Conservation (phyloP, 2,113 vertebrate species). For the Maccullochella peelii region DNA sequence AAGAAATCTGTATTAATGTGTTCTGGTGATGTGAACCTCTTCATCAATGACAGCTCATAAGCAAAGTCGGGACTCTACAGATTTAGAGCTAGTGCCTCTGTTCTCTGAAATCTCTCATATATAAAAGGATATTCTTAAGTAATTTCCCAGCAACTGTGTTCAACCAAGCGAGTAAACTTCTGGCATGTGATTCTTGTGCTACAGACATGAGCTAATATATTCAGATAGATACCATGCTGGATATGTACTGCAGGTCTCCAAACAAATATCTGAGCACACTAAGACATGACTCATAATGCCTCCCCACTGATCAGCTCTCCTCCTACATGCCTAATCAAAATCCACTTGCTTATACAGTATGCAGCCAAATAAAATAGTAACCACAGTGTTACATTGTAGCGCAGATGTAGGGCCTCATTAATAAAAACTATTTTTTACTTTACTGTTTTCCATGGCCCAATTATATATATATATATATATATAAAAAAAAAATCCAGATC, state of each 20-base stretch:
- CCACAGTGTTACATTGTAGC: not conserved
- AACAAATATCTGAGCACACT: conserved; percentile 23
- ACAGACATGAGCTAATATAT: conserved; percentile 22
- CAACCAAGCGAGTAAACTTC: not conserved
- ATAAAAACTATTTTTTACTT: conserved; percentile 8
- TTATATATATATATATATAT: too few species aligned
- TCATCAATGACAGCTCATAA: not conserved
- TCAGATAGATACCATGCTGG: not conserved
- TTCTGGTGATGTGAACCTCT: conserved; percentile 9
- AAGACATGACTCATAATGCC: not conserved
- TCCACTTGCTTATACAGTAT: not conserved
- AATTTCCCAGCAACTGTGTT: not conserved
- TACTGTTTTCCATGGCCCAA: conserved; percentile 3
- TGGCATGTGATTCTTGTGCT: not conserved
- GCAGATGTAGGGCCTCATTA: conserved; percentile 13
- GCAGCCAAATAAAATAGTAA: conserved; percentile 21
- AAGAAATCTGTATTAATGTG: not conserved
- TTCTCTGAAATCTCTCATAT: not conserved
- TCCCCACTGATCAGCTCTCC: conserved; percentile 1
- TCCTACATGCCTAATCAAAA: conserved; percentile 9
- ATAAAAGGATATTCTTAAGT: not conserved
- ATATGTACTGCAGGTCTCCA: conserved; percentile 17
- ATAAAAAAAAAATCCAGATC: not conserved
- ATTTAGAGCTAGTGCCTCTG: not conserved
- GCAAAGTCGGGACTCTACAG: not conserved